Evolutionary conservation across 2,797 vertebrate species (phyloP), one percentile per base, ranked within the genome.

Genomic region (Sebastes steindachneri): DNA sequence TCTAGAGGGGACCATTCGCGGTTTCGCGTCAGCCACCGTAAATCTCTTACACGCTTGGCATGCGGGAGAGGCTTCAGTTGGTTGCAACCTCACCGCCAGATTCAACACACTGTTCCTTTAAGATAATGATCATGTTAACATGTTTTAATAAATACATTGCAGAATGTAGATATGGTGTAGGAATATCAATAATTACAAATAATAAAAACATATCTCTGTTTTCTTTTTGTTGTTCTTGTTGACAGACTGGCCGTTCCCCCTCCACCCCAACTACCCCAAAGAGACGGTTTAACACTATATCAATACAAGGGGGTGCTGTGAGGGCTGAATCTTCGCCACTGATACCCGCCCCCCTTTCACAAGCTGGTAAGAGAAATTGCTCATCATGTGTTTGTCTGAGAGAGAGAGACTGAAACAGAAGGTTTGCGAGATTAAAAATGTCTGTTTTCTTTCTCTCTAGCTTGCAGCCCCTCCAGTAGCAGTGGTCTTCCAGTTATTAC

Each of bases 401-500:
- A 37, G 7, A 26, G 21, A 11, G 41, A 23, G 3, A 19, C 4
- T 51, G 1, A 51, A n/a, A n/a, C 17, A 17, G 33, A 53, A 17
- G 2, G 51, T 37, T 67, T 28, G 6, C 45, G 6, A 74, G 15
- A 19, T 45, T 7, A 75, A 28, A 37, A 53, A 2, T 12, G 1
- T 37, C 1, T 28, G 1, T 65, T 17, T 59, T 77, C 4, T 81
- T 45, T 80, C 69, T 80, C 25, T 82, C 17, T 75, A 95, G 94
- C 64, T 19, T 74, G 71, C 84, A 91, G 79, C 29, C 58, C 88
- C 1, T 83, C 88, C 26, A 58, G 73, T 21, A 82, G 6, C 67
- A 74, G 7, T 57, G 82, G 77, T 70, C 57, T 93, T 86, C 94
- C 92, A 60, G 54, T 95, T 67, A 96, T 96, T 76, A 67, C 90